These are phyloP conservation scores for Steromphala cineraria DNA, from an alignment of 2,888 invertebrate species.

Conservation along the genomic window DNA sequence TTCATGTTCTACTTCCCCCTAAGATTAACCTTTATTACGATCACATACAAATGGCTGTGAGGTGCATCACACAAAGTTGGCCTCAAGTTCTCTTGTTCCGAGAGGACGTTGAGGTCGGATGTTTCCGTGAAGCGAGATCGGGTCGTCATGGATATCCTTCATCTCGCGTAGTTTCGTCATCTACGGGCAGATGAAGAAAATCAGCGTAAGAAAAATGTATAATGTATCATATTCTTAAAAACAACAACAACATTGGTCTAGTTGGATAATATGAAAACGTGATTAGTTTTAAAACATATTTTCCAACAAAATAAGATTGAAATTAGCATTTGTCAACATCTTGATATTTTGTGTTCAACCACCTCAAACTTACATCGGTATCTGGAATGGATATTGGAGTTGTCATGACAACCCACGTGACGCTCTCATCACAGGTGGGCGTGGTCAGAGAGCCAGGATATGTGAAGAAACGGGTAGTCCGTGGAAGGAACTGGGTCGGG, in stretches of 20 bases:
- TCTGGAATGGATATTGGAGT: not conserved
- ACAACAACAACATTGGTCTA: too few species aligned
- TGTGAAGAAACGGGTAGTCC: not conserved
- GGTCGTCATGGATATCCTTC: not conserved
- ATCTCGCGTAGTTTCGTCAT: not conserved
- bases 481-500: constrained; percentile 7
- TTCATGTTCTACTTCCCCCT: too few species aligned
- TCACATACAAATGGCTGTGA: too few species aligned
- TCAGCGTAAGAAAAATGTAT: not conserved
- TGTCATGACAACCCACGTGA: constrained; percentile 19
- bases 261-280: too few species aligned
- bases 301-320: too few species aligned
- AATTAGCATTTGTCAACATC: not conserved
- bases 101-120: not conserved
- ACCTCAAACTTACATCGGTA: not conserved
- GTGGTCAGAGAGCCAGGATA: constrained; percentile 26
- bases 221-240: too few species aligned
- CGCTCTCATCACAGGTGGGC: constrained; percentile 21
- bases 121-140: not conserved
- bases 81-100: not conserved
- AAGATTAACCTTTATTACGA: too few species aligned
- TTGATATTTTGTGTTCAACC: too few species aligned
- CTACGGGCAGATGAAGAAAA: not conserved
- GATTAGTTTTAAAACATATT: too few species aligned
- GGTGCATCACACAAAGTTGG: not conserved